phyloP scores from a whole-genome alignment of 2,113 vertebrate genomes.

The Sinocyclocheilus rhinocerous region DNA sequence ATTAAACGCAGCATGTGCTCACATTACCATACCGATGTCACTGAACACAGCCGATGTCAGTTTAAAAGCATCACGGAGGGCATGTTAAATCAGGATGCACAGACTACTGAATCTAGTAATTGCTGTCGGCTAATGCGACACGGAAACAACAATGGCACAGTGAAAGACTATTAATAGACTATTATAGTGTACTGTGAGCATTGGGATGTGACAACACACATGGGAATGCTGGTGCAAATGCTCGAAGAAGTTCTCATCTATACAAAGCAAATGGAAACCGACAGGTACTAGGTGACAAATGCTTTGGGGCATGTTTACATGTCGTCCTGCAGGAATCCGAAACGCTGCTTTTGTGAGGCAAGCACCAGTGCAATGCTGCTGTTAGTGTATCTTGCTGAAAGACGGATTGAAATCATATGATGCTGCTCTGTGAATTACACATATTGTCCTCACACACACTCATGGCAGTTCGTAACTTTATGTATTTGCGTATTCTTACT shows the following conservation, averaged over 20 bases:
- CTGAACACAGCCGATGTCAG: neutral
- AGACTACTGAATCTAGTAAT: conserved; percentile 10
- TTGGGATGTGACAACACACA: neutral
- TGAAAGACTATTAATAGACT: neutral
- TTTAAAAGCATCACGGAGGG: conserved; percentile 24
- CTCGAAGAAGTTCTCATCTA: neutral
- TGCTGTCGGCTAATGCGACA: neutral
- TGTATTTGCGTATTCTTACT: neutral
- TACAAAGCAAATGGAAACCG: neutral
- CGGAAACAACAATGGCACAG: conserved; percentile 2
- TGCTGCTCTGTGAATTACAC: neutral
- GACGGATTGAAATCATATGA: neutral
- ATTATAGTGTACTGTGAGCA: neutral
- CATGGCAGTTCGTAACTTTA: neutral
- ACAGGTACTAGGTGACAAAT: neutral
- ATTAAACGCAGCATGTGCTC: neutral
- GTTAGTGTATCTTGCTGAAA: neutral
- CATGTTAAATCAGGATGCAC: conserved; percentile 3
- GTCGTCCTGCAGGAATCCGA: neutral
- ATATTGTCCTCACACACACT: neutral
- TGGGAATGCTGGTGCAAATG: neutral
- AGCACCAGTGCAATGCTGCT: neutral
- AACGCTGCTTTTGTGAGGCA: neutral
- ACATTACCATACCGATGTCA: conserved; percentile 16
- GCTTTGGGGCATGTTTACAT: neutral